Conservation (phyloP, 1,140 invertebrate genomes). For the Kradibia gibbosae region DNA sequence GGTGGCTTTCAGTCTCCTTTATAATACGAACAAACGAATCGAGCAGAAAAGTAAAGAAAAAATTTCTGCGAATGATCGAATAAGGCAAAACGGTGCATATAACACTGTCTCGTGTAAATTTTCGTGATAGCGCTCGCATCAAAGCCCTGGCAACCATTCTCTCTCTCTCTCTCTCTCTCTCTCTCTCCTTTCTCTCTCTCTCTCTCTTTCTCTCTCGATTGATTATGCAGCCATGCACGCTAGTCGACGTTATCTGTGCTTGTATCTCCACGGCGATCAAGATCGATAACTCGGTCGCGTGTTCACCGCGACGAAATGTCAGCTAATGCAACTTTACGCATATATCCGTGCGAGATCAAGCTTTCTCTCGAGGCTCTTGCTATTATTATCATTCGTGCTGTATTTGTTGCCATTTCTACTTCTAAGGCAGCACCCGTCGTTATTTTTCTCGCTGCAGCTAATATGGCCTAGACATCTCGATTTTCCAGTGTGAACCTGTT, state of each 20-base stretch:
- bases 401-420: not conserved
- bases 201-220: conserved; percentile 19
- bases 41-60: not conserved
- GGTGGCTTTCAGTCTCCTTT: too few relatives aligned
- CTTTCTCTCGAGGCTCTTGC: conserved; percentile 15
- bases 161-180: too few relatives aligned
- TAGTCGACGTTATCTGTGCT: conserved; percentile 28
- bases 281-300: conserved; percentile 41
- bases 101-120: not conserved
- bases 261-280: conserved; percentile 48
- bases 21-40: too few relatives aligned
- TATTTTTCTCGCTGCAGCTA: not conserved
- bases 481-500: conserved; percentile 8
- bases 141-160: not conserved
- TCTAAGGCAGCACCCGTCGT: not conserved
- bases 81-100: not conserved
- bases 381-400: not conserved
- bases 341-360: conserved; percentile 20
- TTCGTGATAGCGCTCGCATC: conserved; percentile 3
- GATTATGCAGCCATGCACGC: conserved; percentile 14
- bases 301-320: conserved; percentile 40
- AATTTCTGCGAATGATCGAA: not conserved
- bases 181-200: too few relatives aligned
- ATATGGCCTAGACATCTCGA: conserved; percentile 29
- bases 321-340: conserved; percentile 46